Evolutionary conservation across 2,113 vertebrate genomes (phyloP).

Genomic region (Notarius quadriscutis): DNA sequence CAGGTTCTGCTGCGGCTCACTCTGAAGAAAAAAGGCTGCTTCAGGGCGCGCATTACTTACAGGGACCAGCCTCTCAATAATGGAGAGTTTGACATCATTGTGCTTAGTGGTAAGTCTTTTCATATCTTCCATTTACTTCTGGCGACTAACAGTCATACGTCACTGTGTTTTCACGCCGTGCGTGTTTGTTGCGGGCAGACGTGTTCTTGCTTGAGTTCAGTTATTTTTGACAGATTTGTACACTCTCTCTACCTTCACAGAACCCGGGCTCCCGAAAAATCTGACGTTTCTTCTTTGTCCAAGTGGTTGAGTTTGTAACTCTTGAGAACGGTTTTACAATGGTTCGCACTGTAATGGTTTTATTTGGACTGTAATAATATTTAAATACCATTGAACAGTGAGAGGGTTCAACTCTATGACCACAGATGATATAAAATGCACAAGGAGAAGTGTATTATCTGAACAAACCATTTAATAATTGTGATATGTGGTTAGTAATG

Average conservation of each 20-base stretch:
- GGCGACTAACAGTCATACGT: too few species aligned
- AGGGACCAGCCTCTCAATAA: constrained; percentile 94
- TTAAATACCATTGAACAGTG: not conserved
- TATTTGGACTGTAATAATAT: not conserved
- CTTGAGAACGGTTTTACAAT: not conserved
- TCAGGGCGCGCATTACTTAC: constrained; percentile 89
- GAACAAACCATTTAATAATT: too few species aligned
- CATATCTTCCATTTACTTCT: not conserved
- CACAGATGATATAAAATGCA: not conserved
- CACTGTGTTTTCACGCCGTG: not conserved
- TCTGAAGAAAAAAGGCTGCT: constrained; percentile 87
- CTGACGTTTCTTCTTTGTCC: not conserved
- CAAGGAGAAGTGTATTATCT: too few species aligned
- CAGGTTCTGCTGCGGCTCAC: constrained; percentile 89
- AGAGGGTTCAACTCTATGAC: not conserved
- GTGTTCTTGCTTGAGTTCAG: not conserved
- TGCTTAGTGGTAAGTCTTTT: constrained; percentile 84
- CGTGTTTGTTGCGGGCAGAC: not conserved
- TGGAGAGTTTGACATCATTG: constrained; percentile 97
- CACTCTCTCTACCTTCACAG: not conserved
- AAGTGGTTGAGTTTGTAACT: not conserved
- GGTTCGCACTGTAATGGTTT: not conserved
- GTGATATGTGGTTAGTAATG: too few species aligned
- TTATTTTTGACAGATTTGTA: not conserved
- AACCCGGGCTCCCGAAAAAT: not conserved